Evolutionary conservation across 2,113 vertebrate genomes (phyloP), one percentile per base, ranked within the genome.

Genomic region (Neodon shergylaensis): DNA sequence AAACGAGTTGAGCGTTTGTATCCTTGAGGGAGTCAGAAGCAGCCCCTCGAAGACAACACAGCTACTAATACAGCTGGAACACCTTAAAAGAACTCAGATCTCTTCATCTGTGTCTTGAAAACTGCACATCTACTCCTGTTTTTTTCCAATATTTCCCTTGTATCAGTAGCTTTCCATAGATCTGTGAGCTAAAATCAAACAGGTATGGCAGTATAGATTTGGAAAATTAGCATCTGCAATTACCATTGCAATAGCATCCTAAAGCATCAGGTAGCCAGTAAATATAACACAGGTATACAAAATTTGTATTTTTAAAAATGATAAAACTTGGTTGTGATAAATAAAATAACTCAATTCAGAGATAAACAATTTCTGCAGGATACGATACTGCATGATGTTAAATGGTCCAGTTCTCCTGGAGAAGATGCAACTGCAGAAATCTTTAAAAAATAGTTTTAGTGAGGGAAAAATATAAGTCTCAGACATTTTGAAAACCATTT

Each of bases 121-220:
- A 79, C 70, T 44, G 5, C 93, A 31, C n/a, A 16, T 1, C 39
- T 63, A 33, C 88, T 63, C 8, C 39, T 74, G 33, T 42, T 78
- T 81, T 82, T 39, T 7, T 1, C 49, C 24, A 74, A 66, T 4
- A 49, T 52, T 54, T 88, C 7, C 42, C 19, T 54, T 31, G 17
- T 83, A 70, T 52, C 36, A 49, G 8, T 24, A 70, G 5, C 82
- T 72, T 61, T 83, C 16, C n/a, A 82, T 12, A 87, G 42, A 63
- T 93, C 49, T 93, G 14, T 93, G 79, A 95, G 24, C 79, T 85
- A 77, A 95, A 90, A 92, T 65, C 74, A 93, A 84, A 74, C 4
- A 78, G 31, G 63, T 19, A 36, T 17, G 85, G 36, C 49, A 95
- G 89, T 0, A 54, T 76, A 52, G 36, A 85, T 33, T 28, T 82